Conservation (phyloP, 1,140 invertebrate genomes). For the Saccostrea echinata region DNA sequence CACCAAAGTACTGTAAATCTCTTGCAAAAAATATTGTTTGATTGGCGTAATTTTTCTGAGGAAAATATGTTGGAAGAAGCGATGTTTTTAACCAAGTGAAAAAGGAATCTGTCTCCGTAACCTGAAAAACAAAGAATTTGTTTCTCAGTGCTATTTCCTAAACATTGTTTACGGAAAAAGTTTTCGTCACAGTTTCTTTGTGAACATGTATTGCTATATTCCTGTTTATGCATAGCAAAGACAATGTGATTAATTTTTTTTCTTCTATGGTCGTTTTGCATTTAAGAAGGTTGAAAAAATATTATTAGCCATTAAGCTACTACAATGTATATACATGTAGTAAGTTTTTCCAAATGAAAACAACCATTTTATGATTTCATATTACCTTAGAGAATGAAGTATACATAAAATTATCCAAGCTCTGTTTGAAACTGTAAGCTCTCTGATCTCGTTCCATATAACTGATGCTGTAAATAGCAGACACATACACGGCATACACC, state of each 20-base stretch:
- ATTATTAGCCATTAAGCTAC: background rate
- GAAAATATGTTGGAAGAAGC: slow-evolving; percentile 57
- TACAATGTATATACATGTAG: too few relatives aligned
- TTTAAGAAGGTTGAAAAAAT: background rate
- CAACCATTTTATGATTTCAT: background rate
- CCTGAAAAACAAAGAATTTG: background rate
- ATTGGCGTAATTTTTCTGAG: slow-evolving; percentile 57
- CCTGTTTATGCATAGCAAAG: too few relatives aligned
- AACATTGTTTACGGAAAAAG: background rate
- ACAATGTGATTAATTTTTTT: background rate
- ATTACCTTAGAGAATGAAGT: background rate
- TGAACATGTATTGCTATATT: background rate
- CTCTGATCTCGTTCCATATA: slow-evolving; percentile 55
- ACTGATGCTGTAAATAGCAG: slow-evolving; percentile 51
- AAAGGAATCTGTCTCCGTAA: background rate
- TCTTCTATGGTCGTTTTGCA: background rate
- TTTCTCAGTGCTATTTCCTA: background rate
- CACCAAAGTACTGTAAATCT: slow-evolving; percentile 55
- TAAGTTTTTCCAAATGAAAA: background rate
- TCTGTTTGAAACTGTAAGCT: slow-evolving; percentile 43
- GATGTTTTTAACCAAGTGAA: slow-evolving; percentile 56
- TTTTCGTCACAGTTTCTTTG: background rate
- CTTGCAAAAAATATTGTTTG: slow-evolving; percentile 33
- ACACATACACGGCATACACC: slow-evolving; percentile 48
- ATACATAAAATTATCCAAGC: slow-evolving; percentile 48